Evolutionary conservation across 2,888 invertebrate genomes (phyloP).

Genomic region (Chrysotoxum bicinctum): DNA sequence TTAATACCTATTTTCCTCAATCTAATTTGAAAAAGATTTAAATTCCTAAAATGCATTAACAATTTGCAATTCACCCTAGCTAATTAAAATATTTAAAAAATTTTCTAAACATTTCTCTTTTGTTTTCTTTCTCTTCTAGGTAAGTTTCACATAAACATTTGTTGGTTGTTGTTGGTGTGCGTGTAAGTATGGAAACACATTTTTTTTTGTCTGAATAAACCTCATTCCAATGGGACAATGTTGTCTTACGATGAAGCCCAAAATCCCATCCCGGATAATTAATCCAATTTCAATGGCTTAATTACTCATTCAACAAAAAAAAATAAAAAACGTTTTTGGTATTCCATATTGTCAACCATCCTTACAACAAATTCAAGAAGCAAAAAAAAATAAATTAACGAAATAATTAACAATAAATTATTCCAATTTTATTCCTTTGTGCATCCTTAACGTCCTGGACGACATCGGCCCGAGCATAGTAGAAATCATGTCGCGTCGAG

Average conservation of each 20-base stretch:
- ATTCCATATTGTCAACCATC: constrained; percentile 10
- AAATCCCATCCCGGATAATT: constrained; percentile 16
- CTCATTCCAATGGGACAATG: background rate
- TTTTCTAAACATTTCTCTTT: too few relatives aligned
- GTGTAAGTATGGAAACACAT: constrained; percentile 3
- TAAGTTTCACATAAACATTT: too few relatives aligned
- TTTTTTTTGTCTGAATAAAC: background rate
- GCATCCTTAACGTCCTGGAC: constrained; percentile 49
- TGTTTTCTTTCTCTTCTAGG: too few relatives aligned
- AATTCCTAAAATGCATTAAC: too few relatives aligned
- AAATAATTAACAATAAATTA: constrained; percentile 66
- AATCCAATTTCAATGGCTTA: constrained; percentile 64
- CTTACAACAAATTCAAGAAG: constrained; percentile 31
- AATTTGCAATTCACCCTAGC: too few relatives aligned
- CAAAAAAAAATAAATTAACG: constrained; percentile 21
- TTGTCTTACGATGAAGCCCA: background rate
- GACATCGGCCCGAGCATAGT: background rate
- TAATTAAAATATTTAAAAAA: too few relatives aligned
- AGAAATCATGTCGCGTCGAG: background rate
- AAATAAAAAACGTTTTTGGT: background rate
- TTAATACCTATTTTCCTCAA: too few relatives aligned
- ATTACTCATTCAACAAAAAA: constrained; percentile 20
- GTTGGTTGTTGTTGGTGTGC: too few relatives aligned
- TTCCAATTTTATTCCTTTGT: constrained; percentile 69
- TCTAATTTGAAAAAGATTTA: too few relatives aligned